Percentiles rank a stretch among this genome's conserved stretches.
These are phyloP conservation scores for Helicoverpa zea DNA, from an alignment of 1,140 invertebrate species.

Conservation along the genomic window DNA sequence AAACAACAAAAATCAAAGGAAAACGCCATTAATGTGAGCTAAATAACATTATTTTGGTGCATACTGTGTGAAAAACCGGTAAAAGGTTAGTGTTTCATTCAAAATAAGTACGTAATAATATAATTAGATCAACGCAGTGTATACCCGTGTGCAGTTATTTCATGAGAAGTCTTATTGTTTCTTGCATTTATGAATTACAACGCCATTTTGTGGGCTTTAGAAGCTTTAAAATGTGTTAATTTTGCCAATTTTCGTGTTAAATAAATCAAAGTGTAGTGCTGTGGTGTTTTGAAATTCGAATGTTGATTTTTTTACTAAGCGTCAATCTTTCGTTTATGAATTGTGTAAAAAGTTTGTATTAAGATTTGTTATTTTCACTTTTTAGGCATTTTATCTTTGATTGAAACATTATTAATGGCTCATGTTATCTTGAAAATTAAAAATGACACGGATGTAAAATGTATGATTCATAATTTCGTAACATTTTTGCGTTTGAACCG, in stretches of 20 bases:
- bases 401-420: neutral
- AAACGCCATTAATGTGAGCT: constrained; percentile 51
- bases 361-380: neutral
- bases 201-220: constrained; percentile 52
- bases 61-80: constrained; percentile 41
- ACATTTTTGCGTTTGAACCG: constrained; percentile 25
- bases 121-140: constrained; percentile 55
- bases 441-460: constrained; percentile 21
- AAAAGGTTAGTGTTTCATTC: constrained; percentile 62
- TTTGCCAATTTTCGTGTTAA: constrained; percentile 9
- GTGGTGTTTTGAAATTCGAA: constrained; percentile 23
- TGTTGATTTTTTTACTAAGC: constrained; percentile 36
- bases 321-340: constrained; percentile 18
- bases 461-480: constrained; percentile 46
- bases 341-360: constrained; percentile 39
- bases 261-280: neutral
- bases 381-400: neutral
- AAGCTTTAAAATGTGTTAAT: constrained; percentile 28
- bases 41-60: constrained; percentile 22
- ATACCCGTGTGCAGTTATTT: constrained; percentile 55
- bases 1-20: constrained; percentile 63
- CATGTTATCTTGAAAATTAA: neutral
- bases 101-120: constrained; percentile 51
- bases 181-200: constrained; percentile 51
- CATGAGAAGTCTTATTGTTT: constrained; percentile 56